Evolutionary conservation across 2,888 invertebrate genomes (phyloP).

Genomic region (Petrolisthes manimaculis): DNA sequence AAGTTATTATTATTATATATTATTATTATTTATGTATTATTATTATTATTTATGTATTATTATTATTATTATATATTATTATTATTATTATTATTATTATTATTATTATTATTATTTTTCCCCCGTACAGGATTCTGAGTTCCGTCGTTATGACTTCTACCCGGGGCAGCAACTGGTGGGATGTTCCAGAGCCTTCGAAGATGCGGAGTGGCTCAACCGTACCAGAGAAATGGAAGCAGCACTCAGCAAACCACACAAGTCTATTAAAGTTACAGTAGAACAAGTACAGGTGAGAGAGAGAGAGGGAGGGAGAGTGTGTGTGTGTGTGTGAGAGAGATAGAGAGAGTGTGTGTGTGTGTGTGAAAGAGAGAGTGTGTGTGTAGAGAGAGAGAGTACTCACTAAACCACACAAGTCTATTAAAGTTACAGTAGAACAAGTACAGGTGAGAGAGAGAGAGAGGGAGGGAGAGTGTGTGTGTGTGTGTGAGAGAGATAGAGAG

Average conservation of each 20-base stretch:
- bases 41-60: too few relatives aligned
- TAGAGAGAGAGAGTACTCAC: too few relatives aligned
- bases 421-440: too few relatives aligned
- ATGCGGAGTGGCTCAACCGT: constrained; percentile 82
- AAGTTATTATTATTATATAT: too few relatives aligned
- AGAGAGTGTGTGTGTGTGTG: too few relatives aligned
- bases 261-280: constrained; percentile 81
- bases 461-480: not conserved
- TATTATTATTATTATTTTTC: not conserved
- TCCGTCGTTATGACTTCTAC: constrained; percentile 76
- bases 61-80: not conserved
- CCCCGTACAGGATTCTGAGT: constrained; percentile 73
- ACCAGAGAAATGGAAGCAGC: constrained; percentile 50
- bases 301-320: too few relatives aligned
- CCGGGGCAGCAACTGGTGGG: constrained; percentile 83
- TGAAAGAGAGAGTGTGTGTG: too few relatives aligned
- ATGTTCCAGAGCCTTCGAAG: constrained; percentile 80
- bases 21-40: too few relatives aligned
- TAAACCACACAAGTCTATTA: too few relatives aligned
- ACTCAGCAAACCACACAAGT: constrained; percentile 69
- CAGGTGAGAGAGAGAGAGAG: not conserved
- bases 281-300: constrained; percentile 79
- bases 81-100: not conserved
- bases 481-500: too few relatives aligned
- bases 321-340: too few relatives aligned